Conservation (phyloP, 1,140 invertebrate genomes). For the Ceratina australensis region DNA sequence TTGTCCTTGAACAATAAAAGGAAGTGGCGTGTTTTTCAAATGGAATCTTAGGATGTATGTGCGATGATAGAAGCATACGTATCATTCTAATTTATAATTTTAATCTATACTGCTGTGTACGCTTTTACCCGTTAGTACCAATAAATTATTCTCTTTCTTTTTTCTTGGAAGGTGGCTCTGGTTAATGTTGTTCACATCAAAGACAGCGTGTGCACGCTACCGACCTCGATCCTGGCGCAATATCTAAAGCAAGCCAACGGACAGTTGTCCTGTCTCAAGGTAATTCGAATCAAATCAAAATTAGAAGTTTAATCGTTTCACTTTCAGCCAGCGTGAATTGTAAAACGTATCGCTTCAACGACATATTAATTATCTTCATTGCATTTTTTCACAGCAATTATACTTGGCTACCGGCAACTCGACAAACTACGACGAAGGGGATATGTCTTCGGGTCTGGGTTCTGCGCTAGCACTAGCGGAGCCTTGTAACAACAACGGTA, state of each 20-base stretch:
- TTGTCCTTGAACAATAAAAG: too few species aligned
- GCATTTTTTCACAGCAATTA: slow-evolving; percentile 82
- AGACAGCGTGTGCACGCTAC: slow-evolving; percentile 87
- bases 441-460: slow-evolving; percentile 72
- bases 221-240: slow-evolving; percentile 88
- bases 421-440: slow-evolving; percentile 81
- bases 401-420: slow-evolving; percentile 86
- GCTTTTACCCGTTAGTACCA: too few species aligned
- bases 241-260: slow-evolving; percentile 91
- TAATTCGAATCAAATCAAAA: slow-evolving; percentile 63
- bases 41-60: too few species aligned
- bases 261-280: slow-evolving; percentile 89
- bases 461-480: slow-evolving; percentile 75
- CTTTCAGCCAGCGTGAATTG: background rate
- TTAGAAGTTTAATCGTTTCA: background rate
- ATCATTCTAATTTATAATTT: too few species aligned
- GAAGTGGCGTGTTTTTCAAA: too few species aligned
- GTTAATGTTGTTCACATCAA: slow-evolving; percentile 90
- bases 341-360: too few species aligned
- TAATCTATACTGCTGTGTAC: too few species aligned
- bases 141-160: background rate
- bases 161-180: slow-evolving; percentile 83
- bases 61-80: too few species aligned
- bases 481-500: slow-evolving; percentile 75
- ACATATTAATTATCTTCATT: too few species aligned